Base-by-base conservation (phyloP, 2,113 vertebrate genomes). In the Vimba vimba region DNA sequence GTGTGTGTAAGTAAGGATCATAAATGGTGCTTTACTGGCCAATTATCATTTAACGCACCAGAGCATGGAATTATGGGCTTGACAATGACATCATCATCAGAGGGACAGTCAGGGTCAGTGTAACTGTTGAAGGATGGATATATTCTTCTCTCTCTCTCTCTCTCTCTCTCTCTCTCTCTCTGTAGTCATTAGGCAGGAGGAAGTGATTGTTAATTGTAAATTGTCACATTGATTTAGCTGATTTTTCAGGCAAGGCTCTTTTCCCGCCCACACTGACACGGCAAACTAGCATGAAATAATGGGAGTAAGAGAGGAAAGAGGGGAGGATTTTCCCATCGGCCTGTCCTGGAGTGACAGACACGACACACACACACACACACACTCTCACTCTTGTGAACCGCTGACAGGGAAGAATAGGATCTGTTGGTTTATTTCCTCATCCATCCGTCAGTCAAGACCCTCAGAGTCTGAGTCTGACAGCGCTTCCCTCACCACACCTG, bases 31-130 rank as follows among this genome's bases (percentile, higher is more conserved):
- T 43, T 85, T 88, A 88, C 86, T 74, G 87, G 82, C 89, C 91
- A 90, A 89, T 93, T 92, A 92, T 87, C 79, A 82, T 66, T 84
- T 87, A 66, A 79, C 47, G 79, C 85, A 39, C 74, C 85, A 71
- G 89, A 91, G 85, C 88, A 60, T 91, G 88, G 92, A 91, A 93
- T 93, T 91, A 90, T 74, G 88, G 87, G 86, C 79, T 85, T 89
- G 88, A 87, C 85, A 91, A 91, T 88, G 87, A 79, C n/a, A 4
- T 89, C 87, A 87, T 88, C 80, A 33, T 83, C 4, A 10, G 84
- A 87, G 87, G 81, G 79, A 83, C 55, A 75, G 82, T 60, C 60
- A 25, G 66, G 84, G 84, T 81, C 77, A 60, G n/a, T 47, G 43
- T n/a, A 74, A 7, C n/a, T 77, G 68, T 76, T 62, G 33, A 57